Evolutionary conservation across 2,113 vertebrate genomes (phyloP).

Genomic region (Holacanthus passer): DNA sequence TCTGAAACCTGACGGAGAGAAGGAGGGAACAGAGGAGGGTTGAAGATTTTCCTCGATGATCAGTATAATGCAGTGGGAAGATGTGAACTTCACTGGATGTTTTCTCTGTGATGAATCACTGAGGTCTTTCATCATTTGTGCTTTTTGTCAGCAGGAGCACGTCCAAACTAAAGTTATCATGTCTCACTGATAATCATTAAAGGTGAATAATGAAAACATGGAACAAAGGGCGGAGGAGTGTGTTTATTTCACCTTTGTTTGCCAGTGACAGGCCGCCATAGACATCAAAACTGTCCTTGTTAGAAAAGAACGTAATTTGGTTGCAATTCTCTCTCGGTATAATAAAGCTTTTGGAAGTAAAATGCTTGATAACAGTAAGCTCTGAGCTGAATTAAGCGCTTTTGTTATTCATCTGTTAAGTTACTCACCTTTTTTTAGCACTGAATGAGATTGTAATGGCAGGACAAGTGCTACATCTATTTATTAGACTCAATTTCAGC

Average conservation of each 20-base stretch:
- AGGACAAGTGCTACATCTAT: not conserved
- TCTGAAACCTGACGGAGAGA: conserved; percentile 87
- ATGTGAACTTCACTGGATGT: not conserved
- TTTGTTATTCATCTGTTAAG: not conserved
- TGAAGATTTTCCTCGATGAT: too few species aligned
- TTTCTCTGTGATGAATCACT: conserved; percentile 6
- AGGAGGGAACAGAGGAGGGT: not conserved
- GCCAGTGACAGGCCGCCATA: not conserved
- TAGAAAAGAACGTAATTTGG: not conserved
- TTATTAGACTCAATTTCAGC: conserved; percentile 29
- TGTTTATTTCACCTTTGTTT: not conserved
- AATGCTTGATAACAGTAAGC: not conserved
- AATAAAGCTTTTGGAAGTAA: not conserved
- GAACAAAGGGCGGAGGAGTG: not conserved
- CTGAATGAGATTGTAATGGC: conserved; percentile 9
- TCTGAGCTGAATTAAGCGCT: not conserved
- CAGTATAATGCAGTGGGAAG: not conserved
- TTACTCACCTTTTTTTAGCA: not conserved
- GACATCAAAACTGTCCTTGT: not conserved
- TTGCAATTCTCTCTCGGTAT: not conserved
- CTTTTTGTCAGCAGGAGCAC: not conserved
- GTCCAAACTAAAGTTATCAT: not conserved
- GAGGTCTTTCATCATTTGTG: not conserved
- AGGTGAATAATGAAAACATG: not conserved
- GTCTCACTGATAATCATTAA: conserved; percentile 1